A percentile compares a stretch with the other conserved stretches of the same genome.
Evolutionary conservation across 2,113 vertebrate species (phyloP).

Genomic region (Hippocampus zosterae): DNA sequence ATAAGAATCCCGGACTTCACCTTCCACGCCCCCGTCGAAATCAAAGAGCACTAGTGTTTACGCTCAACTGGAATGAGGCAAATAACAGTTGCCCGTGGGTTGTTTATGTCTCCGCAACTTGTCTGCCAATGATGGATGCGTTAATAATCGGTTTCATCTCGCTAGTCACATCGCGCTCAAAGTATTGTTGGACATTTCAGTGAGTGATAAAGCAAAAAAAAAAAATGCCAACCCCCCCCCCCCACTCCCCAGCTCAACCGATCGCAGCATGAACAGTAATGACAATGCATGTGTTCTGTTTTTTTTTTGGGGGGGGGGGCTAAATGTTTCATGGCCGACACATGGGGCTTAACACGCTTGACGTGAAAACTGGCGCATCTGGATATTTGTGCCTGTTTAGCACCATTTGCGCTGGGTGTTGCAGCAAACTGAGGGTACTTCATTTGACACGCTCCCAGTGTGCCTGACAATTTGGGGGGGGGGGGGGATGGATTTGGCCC

Average conservation of each 20-base stretch:
- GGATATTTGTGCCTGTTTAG: no score
- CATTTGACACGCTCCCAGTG: no score
- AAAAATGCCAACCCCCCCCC: no score
- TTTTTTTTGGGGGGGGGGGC: no score
- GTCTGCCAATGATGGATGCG: conserved; percentile 34
- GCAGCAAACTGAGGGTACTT: no score
- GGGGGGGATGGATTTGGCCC: no score
- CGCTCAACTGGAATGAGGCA: conserved; percentile 57
- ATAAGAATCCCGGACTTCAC: conserved; percentile 46
- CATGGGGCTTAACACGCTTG: no score
- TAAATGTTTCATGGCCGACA: no score
- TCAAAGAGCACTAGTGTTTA: conserved; percentile 57
- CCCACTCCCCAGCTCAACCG: background rate
- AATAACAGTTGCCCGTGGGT: conserved; percentile 41
- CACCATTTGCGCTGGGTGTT: no score
- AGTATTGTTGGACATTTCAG: conserved; percentile 5
- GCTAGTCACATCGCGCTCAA: conserved; percentile 23
- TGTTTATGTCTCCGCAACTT: conserved; percentile 50
- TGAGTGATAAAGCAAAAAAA: background rate
- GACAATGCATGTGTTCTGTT: no score
- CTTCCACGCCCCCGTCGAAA: conserved; percentile 49
- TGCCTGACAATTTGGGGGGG: no score
- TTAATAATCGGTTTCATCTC: conserved; percentile 51
- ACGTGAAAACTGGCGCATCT: no score
- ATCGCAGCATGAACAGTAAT: background rate